Percentiles rank a stretch among this genome's conserved stretches.
These are phyloP conservation scores for Proctacanthus coquilletti DNA, from an alignment of 1,140 invertebrate genomes.

Conservation along the genomic window DNA sequence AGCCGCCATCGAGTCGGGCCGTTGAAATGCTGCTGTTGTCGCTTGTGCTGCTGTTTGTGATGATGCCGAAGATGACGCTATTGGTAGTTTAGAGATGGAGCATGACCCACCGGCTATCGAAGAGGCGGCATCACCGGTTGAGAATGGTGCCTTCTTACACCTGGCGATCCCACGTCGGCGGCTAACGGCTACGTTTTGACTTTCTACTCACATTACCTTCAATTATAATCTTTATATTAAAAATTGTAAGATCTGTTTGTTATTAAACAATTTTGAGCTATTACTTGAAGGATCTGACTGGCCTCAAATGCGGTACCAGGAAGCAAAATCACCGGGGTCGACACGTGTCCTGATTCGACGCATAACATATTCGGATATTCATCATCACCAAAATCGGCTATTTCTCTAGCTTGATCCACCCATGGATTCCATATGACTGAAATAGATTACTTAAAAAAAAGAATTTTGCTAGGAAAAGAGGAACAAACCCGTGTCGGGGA, in stretches of 20 bases:
- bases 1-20: too few species aligned
- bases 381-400: conserved; percentile 86
- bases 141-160: too few species aligned
- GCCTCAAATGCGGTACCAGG: conserved; percentile 48
- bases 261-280: neutral
- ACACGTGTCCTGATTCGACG: conserved; percentile 83
- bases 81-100: too few species aligned
- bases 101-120: too few species aligned
- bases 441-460: conserved; percentile 9
- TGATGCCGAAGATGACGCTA: too few species aligned
- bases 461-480: neutral
- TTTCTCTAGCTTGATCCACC: conserved; percentile 80
- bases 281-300: conserved; percentile 29
- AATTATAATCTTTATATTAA: conserved; percentile 21
- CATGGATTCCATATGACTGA: conserved; percentile 93
- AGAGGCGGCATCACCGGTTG: too few species aligned
- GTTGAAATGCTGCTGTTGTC: too few species aligned
- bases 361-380: conserved; percentile 93
- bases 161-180: too few species aligned
- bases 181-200: conserved; percentile 29
- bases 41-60: too few species aligned
- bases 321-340: conserved; percentile 64
- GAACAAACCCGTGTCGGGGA: conserved; percentile 64
- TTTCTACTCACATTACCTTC: conserved; percentile 30
- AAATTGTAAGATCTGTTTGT: neutral